Evolutionary conservation across 2,797 vertebrate species (phyloP), one percentile per base, ranked within the genome.

Genomic region (Scarus forsteni): DNA sequence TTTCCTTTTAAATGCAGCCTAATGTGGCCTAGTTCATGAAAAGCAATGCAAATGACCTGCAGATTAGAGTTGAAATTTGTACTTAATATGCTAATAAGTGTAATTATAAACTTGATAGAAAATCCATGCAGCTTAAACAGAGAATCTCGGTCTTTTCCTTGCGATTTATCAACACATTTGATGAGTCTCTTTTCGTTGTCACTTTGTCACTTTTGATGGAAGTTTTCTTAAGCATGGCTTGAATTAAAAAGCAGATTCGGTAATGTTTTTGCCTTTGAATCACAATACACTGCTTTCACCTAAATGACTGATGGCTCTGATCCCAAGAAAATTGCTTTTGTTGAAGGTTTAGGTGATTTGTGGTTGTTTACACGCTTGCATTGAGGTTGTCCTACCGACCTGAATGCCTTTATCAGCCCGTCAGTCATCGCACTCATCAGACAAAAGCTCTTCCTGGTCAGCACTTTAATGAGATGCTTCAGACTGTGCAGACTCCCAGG

Each of bases 61-160:
- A 78, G 79, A 90, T 85, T 83, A 85, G 60, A 48, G 66, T 46
- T 71, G 58, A 60, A 70, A 83, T 81, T 79, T 73, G 42, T 75
- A 80, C 88, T 89, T 70, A 79, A 84, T 88, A 88, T 93, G 87
- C 76, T 86, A 89, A 90, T 85, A 71, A 71, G 56, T 45, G 10
- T 66, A 84, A 88, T 89, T 77, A 80, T 50, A 43, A 70, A 73
- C 79, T 74, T 62, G 65, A 81, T 82, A 73, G 56, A 56, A 73
- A 83, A 83, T 74, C 56, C 66, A 40, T 65, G 42, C 62, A 70
- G 65, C 82, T 79, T 66, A 74, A 70, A 14, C 35, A 10, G 52
- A 61, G 42, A 68, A 70, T 81, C 45, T 67, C 44, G n/a, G 45
- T 50, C 18, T 59, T 11, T 15, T 51, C 10, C 42, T 3, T 61